These are phyloP conservation scores for Champsocephalus esox DNA, from an alignment of 2,797 vertebrate genomes.

Conservation along the genomic window DNA sequence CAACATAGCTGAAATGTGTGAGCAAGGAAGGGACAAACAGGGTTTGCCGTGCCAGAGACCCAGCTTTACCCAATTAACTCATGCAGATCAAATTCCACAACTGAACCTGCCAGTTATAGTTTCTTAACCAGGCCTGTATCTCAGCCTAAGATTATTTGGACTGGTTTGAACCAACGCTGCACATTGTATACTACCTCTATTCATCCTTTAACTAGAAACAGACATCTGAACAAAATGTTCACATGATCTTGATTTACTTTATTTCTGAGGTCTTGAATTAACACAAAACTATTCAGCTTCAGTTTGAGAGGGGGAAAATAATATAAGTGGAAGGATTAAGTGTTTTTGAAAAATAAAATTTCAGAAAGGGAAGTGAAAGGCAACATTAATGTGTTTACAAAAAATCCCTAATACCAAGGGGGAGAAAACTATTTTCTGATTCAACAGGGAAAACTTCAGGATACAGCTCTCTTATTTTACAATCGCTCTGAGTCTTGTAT, in stretches of 20 bases:
- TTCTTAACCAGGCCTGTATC: conserved; percentile 25
- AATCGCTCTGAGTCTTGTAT: conserved; percentile 6
- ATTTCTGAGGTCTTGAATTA: conserved; percentile 15
- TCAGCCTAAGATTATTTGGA: conserved; percentile 7
- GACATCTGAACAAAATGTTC: conserved; percentile 25
- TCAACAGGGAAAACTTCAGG: conserved; percentile 35
- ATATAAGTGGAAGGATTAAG: conserved; percentile 47
- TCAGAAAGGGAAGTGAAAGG: conserved; percentile 29
- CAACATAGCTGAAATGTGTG: conserved; percentile 24
- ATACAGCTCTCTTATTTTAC: conserved; percentile 13
- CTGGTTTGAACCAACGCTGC: conserved; percentile 24
- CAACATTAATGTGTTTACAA: conserved; percentile 44
- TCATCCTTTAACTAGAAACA: conserved; percentile 40
- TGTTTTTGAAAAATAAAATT: conserved; percentile 40
- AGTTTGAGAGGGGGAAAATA: background rate
- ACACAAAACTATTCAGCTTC: conserved; percentile 4
- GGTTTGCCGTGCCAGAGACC: conserved; percentile 9
- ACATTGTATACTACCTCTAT: conserved; percentile 29
- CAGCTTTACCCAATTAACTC: conserved; percentile 35
- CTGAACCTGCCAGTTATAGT: conserved; percentile 23
- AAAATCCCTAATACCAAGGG: conserved; percentile 30
- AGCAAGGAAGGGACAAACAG: conserved; percentile 10
- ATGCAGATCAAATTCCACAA: conserved; percentile 39
- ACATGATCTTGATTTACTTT: conserved; percentile 28
- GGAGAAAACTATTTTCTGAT: conserved; percentile 40